A percentile compares a stretch with the other conserved stretches of the same genome.
These are phyloP conservation scores for Cossypha caffra DNA, from an alignment of 2,797 vertebrate species.

Conservation along the genomic window DNA sequence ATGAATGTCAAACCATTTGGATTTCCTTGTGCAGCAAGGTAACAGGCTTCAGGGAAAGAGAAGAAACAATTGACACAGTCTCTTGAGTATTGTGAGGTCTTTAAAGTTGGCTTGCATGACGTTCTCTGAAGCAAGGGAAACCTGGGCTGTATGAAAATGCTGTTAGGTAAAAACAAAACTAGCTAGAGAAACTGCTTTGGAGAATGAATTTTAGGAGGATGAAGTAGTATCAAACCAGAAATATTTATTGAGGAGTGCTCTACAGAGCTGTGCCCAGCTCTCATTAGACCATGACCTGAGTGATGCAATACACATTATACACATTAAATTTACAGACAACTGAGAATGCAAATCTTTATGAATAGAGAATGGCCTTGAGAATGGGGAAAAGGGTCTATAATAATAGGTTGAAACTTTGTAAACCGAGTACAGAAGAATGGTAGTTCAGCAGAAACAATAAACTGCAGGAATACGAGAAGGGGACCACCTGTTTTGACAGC, in stretches of 20 bases:
- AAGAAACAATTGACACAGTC: not conserved
- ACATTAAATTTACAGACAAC: not conserved
- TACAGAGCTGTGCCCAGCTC: not conserved
- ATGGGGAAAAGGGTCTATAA: not conserved
- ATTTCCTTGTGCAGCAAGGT: not conserved
- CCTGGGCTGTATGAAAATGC: not conserved
- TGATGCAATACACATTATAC: not conserved
- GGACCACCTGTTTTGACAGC: not conserved
- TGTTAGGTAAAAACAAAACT: not conserved
- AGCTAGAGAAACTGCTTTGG: not conserved
- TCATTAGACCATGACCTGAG: not conserved
- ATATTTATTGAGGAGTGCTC: not conserved
- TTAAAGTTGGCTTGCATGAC: not conserved
- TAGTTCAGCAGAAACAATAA: conserved; percentile 1
- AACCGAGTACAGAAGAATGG: not conserved
- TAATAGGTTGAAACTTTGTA: not conserved
- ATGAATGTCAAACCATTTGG: not conserved
- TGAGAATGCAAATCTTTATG: not conserved
- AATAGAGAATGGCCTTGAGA: not conserved
- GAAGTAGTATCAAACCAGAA: not conserved
- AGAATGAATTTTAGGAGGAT: not conserved
- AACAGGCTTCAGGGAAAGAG: conserved; percentile 13
- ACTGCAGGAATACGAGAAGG: not conserved
- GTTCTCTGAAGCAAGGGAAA: not conserved
- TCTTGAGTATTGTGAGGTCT: not conserved